These are phyloP conservation scores for Drosophila bocqueti DNA, from an alignment of 1,140 invertebrate genomes.

Conservation along the genomic window DNA sequence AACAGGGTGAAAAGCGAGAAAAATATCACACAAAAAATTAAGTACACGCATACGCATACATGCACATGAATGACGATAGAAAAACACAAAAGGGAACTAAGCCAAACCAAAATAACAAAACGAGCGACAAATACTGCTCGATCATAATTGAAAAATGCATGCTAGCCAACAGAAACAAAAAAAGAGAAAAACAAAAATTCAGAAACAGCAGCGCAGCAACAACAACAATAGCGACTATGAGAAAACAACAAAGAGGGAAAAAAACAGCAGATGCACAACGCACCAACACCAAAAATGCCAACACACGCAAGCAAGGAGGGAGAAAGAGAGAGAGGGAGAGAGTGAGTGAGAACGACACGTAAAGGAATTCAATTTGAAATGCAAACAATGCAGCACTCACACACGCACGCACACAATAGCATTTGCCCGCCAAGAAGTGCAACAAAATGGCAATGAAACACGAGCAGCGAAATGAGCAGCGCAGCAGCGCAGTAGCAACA, in stretches of 20 bases:
- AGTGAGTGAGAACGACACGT: constrained; percentile 31
- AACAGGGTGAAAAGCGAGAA: constrained; percentile 54
- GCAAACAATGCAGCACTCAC: constrained; percentile 73
- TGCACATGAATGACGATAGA: constrained; percentile 18
- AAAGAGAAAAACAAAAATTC: constrained; percentile 14
- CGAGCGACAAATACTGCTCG: constrained; percentile 78
- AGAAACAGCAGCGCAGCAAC: constrained; percentile 17
- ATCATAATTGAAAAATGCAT: constrained; percentile 81
- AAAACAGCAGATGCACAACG: constrained; percentile 79
- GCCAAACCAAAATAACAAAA: constrained; percentile 81
- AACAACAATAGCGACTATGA: constrained; percentile 35
- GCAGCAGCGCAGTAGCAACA: constrained; percentile 16
- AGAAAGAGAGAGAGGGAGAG: constrained; percentile 1
- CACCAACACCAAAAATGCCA: constrained; percentile 65
- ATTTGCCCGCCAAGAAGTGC: constrained; percentile 70
- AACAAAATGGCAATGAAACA: constrained; percentile 81
- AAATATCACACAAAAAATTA: constrained; percentile 32
- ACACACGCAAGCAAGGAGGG: constrained; percentile 45
- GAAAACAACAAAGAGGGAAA: constrained; percentile 53
- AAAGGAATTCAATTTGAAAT: constrained; percentile 81
- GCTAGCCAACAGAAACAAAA: constrained; percentile 49
- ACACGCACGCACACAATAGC: constrained; percentile 8
- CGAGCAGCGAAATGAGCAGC: constrained; percentile 47
- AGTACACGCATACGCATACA: constrained; percentile 19
- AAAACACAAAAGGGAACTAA: constrained; percentile 59